A percentile compares a stretch with the other conserved stretches of the same genome.
Evolutionary conservation across 2,113 vertebrate species (phyloP).

Genomic region (Apteryx mantelli): DNA sequence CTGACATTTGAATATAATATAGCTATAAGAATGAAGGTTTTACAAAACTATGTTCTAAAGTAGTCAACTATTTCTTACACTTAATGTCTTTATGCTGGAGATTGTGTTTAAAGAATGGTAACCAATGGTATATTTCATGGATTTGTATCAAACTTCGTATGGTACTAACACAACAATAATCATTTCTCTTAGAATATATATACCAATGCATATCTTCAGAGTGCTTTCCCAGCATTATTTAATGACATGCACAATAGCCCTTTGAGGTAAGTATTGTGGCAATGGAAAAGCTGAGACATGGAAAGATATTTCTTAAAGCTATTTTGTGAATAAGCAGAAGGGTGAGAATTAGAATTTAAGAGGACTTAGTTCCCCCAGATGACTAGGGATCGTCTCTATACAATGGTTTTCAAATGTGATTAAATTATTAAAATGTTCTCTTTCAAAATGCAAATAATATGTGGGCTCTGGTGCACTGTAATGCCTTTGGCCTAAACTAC

Average conservation of each 20-base stretch:
- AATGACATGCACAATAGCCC: constrained; percentile 55
- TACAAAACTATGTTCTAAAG: constrained; percentile 46
- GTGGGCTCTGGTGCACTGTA: constrained; percentile 11
- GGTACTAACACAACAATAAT: neutral
- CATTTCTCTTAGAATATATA: constrained; percentile 21
- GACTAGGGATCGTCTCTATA: neutral
- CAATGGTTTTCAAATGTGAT: constrained; percentile 57
- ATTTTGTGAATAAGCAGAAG: constrained; percentile 53
- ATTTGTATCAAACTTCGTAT: constrained; percentile 53
- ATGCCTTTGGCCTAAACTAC: constrained; percentile 24
- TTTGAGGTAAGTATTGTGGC: constrained; percentile 38
- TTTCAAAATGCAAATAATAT: constrained; percentile 49
- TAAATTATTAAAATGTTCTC: constrained; percentile 57
- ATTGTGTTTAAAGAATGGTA: constrained; percentile 58
- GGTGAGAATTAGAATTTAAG: constrained; percentile 60
- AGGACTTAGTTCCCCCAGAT: constrained; percentile 45
- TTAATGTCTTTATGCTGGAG: constrained; percentile 52
- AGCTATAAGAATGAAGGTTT: constrained; percentile 59
- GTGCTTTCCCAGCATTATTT: constrained; percentile 60
- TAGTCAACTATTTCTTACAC: constrained; percentile 28
- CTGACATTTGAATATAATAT: constrained; percentile 71
- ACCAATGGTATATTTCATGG: constrained; percentile 21
- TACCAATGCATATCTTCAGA: constrained; percentile 34
- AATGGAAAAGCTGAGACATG: constrained; percentile 51
- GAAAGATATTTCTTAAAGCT: constrained; percentile 29